Evolutionary conservation across 2,888 invertebrate species (phyloP).

Genomic region (Sminthurinus aureus): DNA sequence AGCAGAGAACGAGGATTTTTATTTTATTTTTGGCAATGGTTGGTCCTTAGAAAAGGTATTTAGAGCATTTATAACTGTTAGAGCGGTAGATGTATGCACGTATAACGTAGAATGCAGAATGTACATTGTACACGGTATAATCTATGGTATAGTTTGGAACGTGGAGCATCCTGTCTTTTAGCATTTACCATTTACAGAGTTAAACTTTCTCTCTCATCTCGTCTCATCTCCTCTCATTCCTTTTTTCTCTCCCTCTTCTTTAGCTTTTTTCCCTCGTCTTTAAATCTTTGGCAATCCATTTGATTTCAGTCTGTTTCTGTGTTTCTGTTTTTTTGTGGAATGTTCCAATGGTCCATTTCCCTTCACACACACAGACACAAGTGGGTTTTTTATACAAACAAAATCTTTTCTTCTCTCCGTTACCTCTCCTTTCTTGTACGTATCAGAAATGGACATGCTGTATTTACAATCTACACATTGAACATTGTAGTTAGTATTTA

Average conservation of each 20-base stretch:
- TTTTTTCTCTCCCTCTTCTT: not conserved
- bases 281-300: conserved; percentile 35
- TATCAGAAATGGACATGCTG: not conserved
- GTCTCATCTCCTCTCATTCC: not conserved
- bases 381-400: too few relatives aligned
- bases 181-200: not conserved
- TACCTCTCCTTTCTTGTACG: not conserved
- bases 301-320: conserved; percentile 22
- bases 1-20: not conserved
- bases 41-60: too few relatives aligned
- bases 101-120: too few relatives aligned
- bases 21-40: not conserved
- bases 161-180: not conserved
- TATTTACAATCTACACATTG: too few relatives aligned
- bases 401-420: not conserved
- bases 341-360: conserved; percentile 2
- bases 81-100: too few relatives aligned
- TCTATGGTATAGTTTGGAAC: not conserved
- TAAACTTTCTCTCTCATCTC: conserved; percentile 1
- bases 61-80: too few relatives aligned
- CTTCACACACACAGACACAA: not conserved
- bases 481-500: too few relatives aligned
- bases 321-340: not conserved
- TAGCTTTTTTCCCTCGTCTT: not conserved
- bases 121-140: too few relatives aligned